Evolutionary conservation across 2,888 invertebrate genomes (phyloP).

Genomic region (Empis stercorea): DNA sequence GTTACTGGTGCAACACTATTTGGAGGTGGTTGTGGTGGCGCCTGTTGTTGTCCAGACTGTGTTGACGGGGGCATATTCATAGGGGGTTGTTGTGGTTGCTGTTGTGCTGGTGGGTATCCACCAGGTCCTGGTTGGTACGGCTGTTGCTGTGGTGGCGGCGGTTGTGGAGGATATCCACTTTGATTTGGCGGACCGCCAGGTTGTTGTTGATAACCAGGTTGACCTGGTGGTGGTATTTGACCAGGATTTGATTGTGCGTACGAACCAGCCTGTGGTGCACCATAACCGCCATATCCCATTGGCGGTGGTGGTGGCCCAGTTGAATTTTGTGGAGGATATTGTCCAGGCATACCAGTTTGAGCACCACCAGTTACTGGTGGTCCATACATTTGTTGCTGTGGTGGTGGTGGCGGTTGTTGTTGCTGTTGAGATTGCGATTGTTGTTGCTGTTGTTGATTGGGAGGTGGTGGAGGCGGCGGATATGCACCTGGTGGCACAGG

Average conservation of each 20-base stretch:
- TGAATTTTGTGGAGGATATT: slow-evolving; percentile 24
- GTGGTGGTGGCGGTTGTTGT: slow-evolving; percentile 24
- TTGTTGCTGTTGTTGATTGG: slow-evolving; percentile 17
- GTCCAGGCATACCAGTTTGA: slow-evolving; percentile 30
- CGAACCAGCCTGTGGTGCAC: neutral
- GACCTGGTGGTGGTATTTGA: neutral
- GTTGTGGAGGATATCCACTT: slow-evolving; percentile 24
- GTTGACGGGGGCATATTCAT: slow-evolving; percentile 17
- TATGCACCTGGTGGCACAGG: slow-evolving; percentile 37
- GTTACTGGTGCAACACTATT: slow-evolving; percentile 15
- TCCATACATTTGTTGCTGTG: slow-evolving; percentile 34
- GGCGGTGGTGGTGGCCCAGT: slow-evolving; percentile 36
- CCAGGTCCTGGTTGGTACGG: slow-evolving; percentile 16
- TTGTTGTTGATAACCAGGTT: neutral
- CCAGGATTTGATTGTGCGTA: neutral
- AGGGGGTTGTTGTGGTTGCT: slow-evolving; percentile 27
- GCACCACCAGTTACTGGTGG: slow-evolving; percentile 20
- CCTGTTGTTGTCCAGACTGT: slow-evolving; percentile 12
- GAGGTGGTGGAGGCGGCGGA: slow-evolving; percentile 34
- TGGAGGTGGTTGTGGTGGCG: slow-evolving; percentile 16
- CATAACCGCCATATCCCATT: slow-evolving; percentile 30
- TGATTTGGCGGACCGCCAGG: slow-evolving; percentile 12
- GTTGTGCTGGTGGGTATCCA: slow-evolving; percentile 19
- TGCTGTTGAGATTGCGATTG: slow-evolving; percentile 22
- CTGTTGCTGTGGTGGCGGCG: slow-evolving; percentile 33